phyloP scores from a whole-genome alignment of 2,797 vertebrate species.

The Monodelphis domestica region DNA sequence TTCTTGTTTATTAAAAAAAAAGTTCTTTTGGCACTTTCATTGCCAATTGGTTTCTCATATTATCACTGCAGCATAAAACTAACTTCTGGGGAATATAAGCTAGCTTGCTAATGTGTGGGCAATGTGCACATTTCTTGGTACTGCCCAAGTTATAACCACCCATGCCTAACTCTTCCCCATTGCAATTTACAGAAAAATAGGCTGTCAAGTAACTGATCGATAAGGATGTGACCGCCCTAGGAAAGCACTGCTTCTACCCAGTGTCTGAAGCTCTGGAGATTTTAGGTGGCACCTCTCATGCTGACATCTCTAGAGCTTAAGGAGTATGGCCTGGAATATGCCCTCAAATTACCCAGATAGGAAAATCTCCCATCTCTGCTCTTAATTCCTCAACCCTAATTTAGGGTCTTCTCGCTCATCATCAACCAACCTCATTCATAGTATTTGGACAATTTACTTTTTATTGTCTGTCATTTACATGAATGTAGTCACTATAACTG shows the following conservation, averaged over 20 bases:
- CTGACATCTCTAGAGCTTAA: background rate
- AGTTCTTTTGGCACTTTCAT: conserved; percentile 71
- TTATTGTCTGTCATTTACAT: background rate
- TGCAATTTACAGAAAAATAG: background rate
- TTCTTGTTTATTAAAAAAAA: conserved; percentile 66
- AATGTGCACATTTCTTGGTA: background rate
- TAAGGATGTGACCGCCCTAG: background rate
- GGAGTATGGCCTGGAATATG: background rate
- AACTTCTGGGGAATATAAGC: conserved; percentile 78
- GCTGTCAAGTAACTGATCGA: background rate
- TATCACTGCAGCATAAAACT: conserved; percentile 81
- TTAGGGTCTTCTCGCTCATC: background rate
- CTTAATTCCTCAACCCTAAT: background rate
- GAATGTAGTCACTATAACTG: background rate
- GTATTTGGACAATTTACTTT: background rate
- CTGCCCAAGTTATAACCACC: background rate
- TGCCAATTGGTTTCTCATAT: conserved; percentile 75
- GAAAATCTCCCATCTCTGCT: background rate
- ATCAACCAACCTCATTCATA: background rate
- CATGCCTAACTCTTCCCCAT: background rate
- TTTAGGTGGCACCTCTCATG: background rate
- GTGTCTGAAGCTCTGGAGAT: background rate
- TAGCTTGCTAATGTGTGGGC: conserved; percentile 67
- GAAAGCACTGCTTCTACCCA: background rate
- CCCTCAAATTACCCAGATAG: background rate